Evolutionary conservation across 2,797 vertebrate genomes (phyloP), one percentile per base, ranked within the genome.

Genomic region (Neoniphon sammara): DNA sequence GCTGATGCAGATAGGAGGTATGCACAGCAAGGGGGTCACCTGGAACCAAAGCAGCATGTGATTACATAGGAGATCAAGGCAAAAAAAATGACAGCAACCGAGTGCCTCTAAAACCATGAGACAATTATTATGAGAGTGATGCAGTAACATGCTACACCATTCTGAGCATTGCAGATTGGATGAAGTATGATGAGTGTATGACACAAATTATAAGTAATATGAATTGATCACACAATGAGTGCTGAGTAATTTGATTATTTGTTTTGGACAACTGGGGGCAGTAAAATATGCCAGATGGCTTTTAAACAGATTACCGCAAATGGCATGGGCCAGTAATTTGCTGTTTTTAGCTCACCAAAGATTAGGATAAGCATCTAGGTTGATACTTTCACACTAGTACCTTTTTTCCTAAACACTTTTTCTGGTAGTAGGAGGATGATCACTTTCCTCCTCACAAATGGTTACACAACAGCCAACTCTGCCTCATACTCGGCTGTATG

Each of bases 391-490:
- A 52, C 59, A 61, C 46, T 21, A 27, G 57, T 57, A 50, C 30
- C 50, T 62, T 62, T 54, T 30, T 5, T 8, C 21, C 52, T 3
- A 20, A 11, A 70, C 74, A 34, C 8, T 17, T 1, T 54, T 70
- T 56, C 8, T 66, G 52, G 77, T 34, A 50, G 85, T 80, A 73
- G 83, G 85, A 68, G 78, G 73, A 75, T 66, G 82, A 69, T 73
- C 54, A 63, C 83, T 82, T 56, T 77, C 73, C 78, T 66, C 71
- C 71, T 62, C 36, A 65, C 67, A 56, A 66, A 61, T 23, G 57
- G 70, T 93, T 91, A 82, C 42, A 50, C 75, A 91, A 90, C 86
- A 83, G 68, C 84, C 66, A 89, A 76, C 74, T 85, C 71, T 77
- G 84, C 83, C 77, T 68, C 57, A 66, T 31, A 34, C 47, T 70